These are phyloP conservation scores for Mastigias papua DNA, from an alignment of 30 jellyfish, hydroid and myxozoan species.

Conservation along the genomic window DNA sequence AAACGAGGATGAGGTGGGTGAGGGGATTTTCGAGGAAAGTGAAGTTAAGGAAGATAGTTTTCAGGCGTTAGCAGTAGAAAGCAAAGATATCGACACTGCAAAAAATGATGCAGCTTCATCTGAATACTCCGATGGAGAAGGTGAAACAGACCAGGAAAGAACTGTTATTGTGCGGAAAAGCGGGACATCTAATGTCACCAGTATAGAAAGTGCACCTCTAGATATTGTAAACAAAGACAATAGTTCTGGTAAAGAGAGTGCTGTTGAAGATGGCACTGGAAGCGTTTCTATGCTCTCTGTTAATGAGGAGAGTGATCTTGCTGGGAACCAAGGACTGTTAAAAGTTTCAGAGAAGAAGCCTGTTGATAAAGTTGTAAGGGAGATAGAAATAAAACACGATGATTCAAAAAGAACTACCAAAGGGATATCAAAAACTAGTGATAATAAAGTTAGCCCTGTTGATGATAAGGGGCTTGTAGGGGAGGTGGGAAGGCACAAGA, in stretches of 20 bases:
- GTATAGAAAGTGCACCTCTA: not conserved
- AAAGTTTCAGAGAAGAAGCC: not conserved
- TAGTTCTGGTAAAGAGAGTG: not conserved
- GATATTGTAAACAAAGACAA: not conserved
- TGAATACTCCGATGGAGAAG: not conserved
- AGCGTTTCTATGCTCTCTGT: no score
- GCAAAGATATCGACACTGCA: not conserved
- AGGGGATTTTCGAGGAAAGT: not conserved
- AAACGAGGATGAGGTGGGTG: not conserved
- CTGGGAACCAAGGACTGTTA: not conserved
- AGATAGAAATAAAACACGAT: not conserved
- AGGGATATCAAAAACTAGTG: not conserved
- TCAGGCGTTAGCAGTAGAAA: not conserved
- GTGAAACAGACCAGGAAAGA: slow-evolving; percentile 1
- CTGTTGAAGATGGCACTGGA: not conserved
- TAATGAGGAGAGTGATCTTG: no score
- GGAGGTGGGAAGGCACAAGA: no score
- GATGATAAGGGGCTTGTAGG: not conserved
- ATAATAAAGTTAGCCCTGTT: not conserved
- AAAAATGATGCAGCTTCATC: not conserved
- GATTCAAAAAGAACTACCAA: not conserved
- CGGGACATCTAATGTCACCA: no score
- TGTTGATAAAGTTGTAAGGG: not conserved
- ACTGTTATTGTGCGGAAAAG: slow-evolving; percentile 20
- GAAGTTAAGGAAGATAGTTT: not conserved